Evolutionary conservation across 2,113 vertebrate genomes (phyloP).

Genomic region (Colaptes auratus): DNA sequence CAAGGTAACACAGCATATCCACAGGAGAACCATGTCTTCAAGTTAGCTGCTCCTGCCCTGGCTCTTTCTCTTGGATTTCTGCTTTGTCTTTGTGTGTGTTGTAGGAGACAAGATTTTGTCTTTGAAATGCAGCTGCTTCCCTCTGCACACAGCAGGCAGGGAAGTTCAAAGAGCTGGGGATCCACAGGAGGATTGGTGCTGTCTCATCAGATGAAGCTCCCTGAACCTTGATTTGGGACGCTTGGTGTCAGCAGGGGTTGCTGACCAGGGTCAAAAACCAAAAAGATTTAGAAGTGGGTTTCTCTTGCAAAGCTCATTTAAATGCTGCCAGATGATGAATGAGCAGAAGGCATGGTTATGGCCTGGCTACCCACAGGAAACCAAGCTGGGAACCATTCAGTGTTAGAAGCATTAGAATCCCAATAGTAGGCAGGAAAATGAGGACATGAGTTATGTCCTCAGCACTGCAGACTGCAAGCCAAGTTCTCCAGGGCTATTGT

Average conservation of each 20-base stretch:
- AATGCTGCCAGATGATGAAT: background rate
- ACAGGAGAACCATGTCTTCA: background rate
- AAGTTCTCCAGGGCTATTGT: background rate
- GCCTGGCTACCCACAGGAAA: background rate
- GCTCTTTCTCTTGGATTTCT: background rate
- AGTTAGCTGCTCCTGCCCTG: background rate
- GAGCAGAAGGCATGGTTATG: background rate
- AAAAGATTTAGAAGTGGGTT: background rate
- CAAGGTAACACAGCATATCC: conserved; percentile 77
- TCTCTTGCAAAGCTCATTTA: background rate
- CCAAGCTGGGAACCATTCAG: background rate
- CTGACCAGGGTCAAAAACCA: background rate
- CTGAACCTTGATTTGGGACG: background rate
- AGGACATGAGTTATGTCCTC: background rate
- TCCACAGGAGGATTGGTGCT: background rate
- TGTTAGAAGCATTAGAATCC: background rate
- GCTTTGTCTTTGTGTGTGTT: background rate
- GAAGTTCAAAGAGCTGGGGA: background rate
- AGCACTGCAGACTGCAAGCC: background rate
- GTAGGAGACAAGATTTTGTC: background rate
- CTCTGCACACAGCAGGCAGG: background rate
- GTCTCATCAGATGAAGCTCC: fast-evolving
- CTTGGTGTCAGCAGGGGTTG: background rate
- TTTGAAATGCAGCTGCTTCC: background rate
- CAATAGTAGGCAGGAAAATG: fast-evolving